Evolutionary conservation across 2,888 invertebrate genomes (phyloP), one percentile per base, ranked within the genome.

Genomic region (Empis stercorea): DNA sequence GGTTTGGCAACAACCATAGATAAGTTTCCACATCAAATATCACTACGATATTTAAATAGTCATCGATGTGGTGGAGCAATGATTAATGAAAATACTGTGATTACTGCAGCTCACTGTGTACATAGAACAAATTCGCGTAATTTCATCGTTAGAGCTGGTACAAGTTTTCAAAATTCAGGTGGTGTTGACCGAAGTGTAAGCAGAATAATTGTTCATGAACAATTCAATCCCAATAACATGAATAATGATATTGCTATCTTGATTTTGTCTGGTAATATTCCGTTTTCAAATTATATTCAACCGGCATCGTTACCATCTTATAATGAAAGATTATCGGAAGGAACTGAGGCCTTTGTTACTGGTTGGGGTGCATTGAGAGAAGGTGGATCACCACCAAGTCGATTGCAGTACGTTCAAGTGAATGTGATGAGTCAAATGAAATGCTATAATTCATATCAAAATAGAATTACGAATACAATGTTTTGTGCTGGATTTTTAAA

Each of bases 401-500:
- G 14, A 10, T 34, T 46, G 6, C 41, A 46, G 13, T 41, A 23
- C 20, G 46, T 39, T 10, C 13, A 32, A 30, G 42, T 46, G 10
- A 14, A 15, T 9, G n/a, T 46, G 14, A 36, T 46, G 13, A 20
- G 17, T 10, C 38, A 41, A n/a, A 16, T 13, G 4, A 17, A 16
- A 30, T 46, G 46, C 14, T n/a, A 11, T 10, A 41, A 34, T 16
- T 15, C 30, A 20, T 40, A 32, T 32, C 32, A 40, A 32, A 30
- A 15, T 6, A 16, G 11, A 38, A 38, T 38, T 38, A 13, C 38
- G 2, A 13, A 17, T 10, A 13, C 17, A 17, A 38, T 38, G 38
- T 2, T 75, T 0, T 77, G 77, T 54, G 76, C 76, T 37, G 76
- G 76, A 1, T 55, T 57, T 0, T 57, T 62, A 1, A 55, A 62